Evolutionary conservation across 2,113 vertebrate genomes (phyloP), one percentile per base, ranked within the genome.

Genomic region (Zosterops japonicus): DNA sequence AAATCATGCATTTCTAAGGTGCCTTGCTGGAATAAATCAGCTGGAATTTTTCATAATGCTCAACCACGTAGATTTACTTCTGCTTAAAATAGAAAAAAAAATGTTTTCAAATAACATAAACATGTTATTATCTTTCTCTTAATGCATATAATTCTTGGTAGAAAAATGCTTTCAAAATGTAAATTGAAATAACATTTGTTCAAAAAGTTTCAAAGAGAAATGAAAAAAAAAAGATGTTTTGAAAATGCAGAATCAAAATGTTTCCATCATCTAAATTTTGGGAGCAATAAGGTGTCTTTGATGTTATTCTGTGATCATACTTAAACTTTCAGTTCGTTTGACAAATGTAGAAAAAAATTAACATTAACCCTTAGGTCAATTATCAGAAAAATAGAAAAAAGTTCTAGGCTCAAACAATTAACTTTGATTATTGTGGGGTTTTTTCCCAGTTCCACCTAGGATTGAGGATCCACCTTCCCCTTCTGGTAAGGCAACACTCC

Each of bases 401-500:
- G 2, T 80, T 64, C 33, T 42, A 80, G n/a, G 9, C 25, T 92
- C 27, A 69, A 61, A 52, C 6, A 76, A 87, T 31, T 83, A 89
- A 93, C 46, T 69, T 78, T 33, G 18, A 50, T 82, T 87, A 21
- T 22, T 89, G 29, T 64, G 23, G 15, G 28, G 0, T 90, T 93
- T 93, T 85, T 78, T 75, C 61, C 36, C 78, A 96, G 96, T 2
- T 71, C 28, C 57, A 41, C 1, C 63, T n/a, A 83, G 2, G 33
- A 84, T 0, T 20, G 87, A 89, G 35, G 7, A 87, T 3, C 12
- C 53, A 53, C 53, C 53, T 65, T 41, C 53, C 47, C 21, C 65
- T 71, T 89, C 93, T 23, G 92, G 94, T 94, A 94, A 95, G 77
- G 22, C 87, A 82, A 75, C 6, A 50, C 8, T 82, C 7, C 27